These are phyloP conservation scores for Sebastes hubbsi DNA, from an alignment of 2,797 vertebrate species.

Conservation along the genomic window DNA sequence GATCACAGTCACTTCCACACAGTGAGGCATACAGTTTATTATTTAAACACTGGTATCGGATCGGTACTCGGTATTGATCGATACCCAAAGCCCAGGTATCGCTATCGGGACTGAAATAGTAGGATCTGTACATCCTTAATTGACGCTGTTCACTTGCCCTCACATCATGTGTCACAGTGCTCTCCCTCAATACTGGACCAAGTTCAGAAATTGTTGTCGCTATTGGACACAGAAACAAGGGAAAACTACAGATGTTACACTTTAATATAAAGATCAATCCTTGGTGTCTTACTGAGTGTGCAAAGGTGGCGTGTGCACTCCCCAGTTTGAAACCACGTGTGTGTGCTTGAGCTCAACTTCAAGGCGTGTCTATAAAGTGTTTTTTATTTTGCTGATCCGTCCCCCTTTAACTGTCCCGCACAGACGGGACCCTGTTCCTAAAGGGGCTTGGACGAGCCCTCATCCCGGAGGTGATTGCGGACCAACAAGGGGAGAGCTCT, in stretches of 20 bases:
- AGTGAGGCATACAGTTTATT: no score
- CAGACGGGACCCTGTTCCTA: constrained; percentile 82
- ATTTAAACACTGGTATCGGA: rapidly evolving
- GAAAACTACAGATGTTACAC: no score
- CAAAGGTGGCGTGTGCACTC: background rate
- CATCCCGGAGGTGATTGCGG: constrained; percentile 78
- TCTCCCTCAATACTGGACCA: no score
- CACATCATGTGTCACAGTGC: no score
- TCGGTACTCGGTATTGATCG: no score
- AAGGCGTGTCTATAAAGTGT: background rate
- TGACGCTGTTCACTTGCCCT: no score
- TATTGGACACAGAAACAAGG: no score
- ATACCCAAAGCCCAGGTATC: no score
- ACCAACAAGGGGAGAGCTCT: constrained; percentile 67
- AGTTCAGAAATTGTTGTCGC: no score
- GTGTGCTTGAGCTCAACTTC: background rate
- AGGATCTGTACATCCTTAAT: no score
- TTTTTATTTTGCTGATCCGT: constrained; percentile 22
- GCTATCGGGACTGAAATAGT: no score
- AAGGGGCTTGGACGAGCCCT: constrained; percentile 81
- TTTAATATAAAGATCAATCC: constrained; percentile 26
- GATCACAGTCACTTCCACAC: no score
- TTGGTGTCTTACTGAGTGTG: constrained; percentile 63
- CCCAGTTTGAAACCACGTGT: constrained; percentile 12
- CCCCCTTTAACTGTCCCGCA: constrained; percentile 25